Evolutionary conservation across 2,888 invertebrate species (phyloP), one percentile per base, ranked within the genome.

Genomic region (Polyommatus icarus): DNA sequence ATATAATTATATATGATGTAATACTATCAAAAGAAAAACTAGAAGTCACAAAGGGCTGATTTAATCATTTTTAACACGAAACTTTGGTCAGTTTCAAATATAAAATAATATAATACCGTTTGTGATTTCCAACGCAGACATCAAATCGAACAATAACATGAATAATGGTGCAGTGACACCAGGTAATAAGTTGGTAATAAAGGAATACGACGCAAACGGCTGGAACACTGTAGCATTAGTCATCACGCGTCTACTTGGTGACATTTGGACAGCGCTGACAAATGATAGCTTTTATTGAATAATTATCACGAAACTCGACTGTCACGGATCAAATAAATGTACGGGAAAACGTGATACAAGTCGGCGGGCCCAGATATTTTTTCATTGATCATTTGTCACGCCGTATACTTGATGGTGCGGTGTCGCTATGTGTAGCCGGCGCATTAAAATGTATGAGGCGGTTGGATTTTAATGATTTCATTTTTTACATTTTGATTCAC

Each of bases 271-370:
- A 87, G 86, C 83, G 83, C 83, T 91, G 92, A 92, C 91, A 91
- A 92, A 92, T 92, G 88, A 90, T 88, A 84, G 85, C 89, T 89
- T 90, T 91, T 90, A 93, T 92, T 92, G 91, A 92, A 92, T 92
- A 91, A 92, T 92, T 91, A 91, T 89, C 85, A 86, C 86, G 84
- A 83, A 84, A 80, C 83, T 83, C 80, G 80, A 84, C 82, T 85
- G 86, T 86, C 86, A 87, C 85, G 85, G 86, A 86, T 85, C 84
- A 84, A 87, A 84, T 86, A 84, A 87, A 88, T 87, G 84, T 85
- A 84, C 78, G 80, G 83, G 83, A 85, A 85, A 86, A 81, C 79
- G 82, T 82, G 82, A 85, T 82, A 85, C 79, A 76, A 77, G 72
- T 71, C 76, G 76, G 80, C 78, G 79, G 79, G 78, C 78, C 76